A percentile compares a stretch with the other conserved stretches of the same genome.
These are phyloP conservation scores for Oostethus manadensis DNA, from an alignment of 2,113 vertebrate species.

Conservation along the genomic window DNA sequence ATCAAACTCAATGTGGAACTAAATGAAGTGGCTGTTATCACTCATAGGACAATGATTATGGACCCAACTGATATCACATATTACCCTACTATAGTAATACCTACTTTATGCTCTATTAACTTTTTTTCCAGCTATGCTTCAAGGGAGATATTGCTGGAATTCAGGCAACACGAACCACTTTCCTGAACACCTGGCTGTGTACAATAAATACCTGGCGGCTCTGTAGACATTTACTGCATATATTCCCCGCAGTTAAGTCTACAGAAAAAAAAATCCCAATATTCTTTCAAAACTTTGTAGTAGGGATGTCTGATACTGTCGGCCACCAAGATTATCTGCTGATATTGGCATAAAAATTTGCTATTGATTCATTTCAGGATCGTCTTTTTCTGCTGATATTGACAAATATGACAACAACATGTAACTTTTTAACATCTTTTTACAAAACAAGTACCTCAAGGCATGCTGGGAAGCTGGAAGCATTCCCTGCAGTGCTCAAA, in stretches of 20 bases:
- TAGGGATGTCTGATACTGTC: too few relatives aligned
- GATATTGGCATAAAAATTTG: too few relatives aligned
- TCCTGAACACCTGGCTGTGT: background rate
- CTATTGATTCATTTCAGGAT: too few relatives aligned
- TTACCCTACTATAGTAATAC: conserved; percentile 1
- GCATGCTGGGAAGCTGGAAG: too few relatives aligned
- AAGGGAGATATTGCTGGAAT: background rate
- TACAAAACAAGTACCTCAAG: too few relatives aligned
- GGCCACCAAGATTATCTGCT: too few relatives aligned
- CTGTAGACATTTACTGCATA: background rate
- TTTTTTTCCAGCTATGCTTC: background rate
- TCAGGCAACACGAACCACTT: background rate
- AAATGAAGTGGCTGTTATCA: conserved; percentile 56
- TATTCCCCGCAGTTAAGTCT: background rate
- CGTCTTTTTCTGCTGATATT: too few relatives aligned
- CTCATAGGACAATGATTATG: conserved; percentile 31
- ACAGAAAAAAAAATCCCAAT: background rate
- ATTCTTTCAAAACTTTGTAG: too few relatives aligned
- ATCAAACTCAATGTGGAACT: conserved; percentile 42
- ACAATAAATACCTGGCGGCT: background rate
- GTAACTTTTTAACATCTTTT: too few relatives aligned
- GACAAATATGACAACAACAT: too few relatives aligned
- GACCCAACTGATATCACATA: conserved; percentile 18
- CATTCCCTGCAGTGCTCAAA: too few relatives aligned
- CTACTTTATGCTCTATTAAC: conserved; percentile 15